Conservation (phyloP, 2,797 vertebrate species). For the Siniperca scherzeri region DNA sequence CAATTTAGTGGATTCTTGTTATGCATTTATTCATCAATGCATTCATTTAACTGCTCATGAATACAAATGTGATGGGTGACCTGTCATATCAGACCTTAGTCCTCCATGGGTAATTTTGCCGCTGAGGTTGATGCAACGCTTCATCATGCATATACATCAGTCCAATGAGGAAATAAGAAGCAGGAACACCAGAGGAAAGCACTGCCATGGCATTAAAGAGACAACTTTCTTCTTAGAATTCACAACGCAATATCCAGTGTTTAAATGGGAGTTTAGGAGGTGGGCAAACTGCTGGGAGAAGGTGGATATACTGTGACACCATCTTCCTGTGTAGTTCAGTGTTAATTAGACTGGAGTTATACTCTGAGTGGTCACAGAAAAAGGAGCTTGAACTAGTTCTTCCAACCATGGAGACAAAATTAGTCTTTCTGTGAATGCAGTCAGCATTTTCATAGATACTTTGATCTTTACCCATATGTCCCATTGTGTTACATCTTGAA, state of each 20-base stretch:
- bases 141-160: constrained; percentile 80
- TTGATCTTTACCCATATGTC: not conserved
- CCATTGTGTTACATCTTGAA: not conserved
- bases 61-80: constrained; percentile 81
- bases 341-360: constrained; percentile 44
- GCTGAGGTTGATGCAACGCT: constrained; percentile 72
- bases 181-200: constrained; percentile 38
- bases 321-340: constrained; percentile 42
- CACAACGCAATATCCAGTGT: constrained; percentile 28
- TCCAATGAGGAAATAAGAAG: constrained; percentile 54
- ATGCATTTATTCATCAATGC: constrained; percentile 86
- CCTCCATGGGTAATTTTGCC: constrained; percentile 70
- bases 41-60: constrained; percentile 83
- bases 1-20: constrained; percentile 81
- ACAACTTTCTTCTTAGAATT: constrained; percentile 43
- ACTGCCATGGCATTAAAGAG: constrained; percentile 56
- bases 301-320: constrained; percentile 41
- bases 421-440: not conserved
- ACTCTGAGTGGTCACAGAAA: constrained; percentile 7
- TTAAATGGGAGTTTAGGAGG: constrained; percentile 52
- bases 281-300: constrained; percentile 29
- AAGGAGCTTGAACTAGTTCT: not conserved
- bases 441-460: not conserved
- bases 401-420: not conserved
- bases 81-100: constrained; percentile 73